Conservation (phyloP, 92 coral and sea anemone species). For the Palythoa heliodiscus region DNA sequence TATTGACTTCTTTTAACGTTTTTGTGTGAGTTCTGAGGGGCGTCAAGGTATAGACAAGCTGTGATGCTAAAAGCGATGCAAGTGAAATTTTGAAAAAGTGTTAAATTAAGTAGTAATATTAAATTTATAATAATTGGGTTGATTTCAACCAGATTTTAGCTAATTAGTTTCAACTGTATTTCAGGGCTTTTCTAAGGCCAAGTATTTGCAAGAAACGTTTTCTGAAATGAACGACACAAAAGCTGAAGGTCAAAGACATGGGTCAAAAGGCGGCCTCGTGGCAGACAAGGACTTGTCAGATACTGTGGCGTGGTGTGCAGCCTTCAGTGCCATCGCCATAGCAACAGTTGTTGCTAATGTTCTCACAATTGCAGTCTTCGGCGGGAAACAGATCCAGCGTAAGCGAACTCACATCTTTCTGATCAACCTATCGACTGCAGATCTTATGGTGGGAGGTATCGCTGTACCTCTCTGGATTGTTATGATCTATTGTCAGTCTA, state of each 20-base stretch:
- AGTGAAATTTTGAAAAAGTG: no score
- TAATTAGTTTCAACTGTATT: not conserved
- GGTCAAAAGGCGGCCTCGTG: not conserved
- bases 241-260: not conserved
- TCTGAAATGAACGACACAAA: not conserved
- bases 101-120: not conserved
- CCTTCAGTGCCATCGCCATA: slow-evolving; percentile 8
- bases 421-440: slow-evolving; percentile 23
- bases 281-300: not conserved
- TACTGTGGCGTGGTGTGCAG: slow-evolving; percentile 4
- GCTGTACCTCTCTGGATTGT: slow-evolving; percentile 11
- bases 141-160: no score
- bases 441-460: slow-evolving; percentile 22
- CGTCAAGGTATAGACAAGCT: no score
- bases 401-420: slow-evolving; percentile 34
- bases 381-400: slow-evolving; percentile 18
- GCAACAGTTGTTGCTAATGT: not conserved
- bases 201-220: no score
- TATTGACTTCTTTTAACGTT: no score
- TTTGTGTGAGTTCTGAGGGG: no score
- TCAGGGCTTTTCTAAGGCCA: not conserved
- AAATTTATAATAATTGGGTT: not conserved
- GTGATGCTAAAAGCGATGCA: no score
- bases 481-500: not conserved
- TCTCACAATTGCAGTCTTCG: slow-evolving; percentile 26